Conservation (phyloP, 2,113 vertebrate species). For the Gopherus flavomarginatus region DNA sequence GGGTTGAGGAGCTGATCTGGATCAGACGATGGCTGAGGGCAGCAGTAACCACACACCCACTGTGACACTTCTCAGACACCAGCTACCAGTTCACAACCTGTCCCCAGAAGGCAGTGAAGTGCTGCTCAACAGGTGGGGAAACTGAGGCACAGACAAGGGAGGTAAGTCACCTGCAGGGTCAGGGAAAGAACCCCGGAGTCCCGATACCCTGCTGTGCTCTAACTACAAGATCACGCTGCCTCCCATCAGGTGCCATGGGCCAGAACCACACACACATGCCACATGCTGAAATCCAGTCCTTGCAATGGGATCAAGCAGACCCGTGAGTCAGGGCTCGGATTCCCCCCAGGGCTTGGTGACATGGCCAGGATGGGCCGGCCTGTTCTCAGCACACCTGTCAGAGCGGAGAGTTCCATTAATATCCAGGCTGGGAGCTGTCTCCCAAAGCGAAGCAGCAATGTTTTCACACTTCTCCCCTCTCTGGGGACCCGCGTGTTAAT, state of each 20-base stretch:
- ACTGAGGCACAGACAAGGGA: neutral
- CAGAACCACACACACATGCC: neutral
- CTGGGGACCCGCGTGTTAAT: too few species aligned
- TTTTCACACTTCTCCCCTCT: too few species aligned
- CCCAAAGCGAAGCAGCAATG: too few species aligned
- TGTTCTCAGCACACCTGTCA: too few species aligned
- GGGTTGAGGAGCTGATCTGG: accelerated
- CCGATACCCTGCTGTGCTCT: neutral
- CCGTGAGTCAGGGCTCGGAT: too few species aligned
- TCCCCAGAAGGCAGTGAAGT: neutral
- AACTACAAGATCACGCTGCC: accelerated
- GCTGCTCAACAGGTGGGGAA: neutral
- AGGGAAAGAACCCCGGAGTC: neutral
- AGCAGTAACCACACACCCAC: too few species aligned
- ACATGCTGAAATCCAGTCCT: accelerated
- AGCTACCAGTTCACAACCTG: neutral
- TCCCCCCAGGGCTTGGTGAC: too few species aligned
- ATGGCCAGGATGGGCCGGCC: too few species aligned
- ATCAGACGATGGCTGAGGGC: neutral
- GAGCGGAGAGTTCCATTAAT: too few species aligned
- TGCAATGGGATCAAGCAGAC: neutral
- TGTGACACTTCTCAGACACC: neutral
- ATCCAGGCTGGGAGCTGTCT: too few species aligned
- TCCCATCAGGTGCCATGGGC: accelerated
- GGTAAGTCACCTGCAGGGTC: neutral